These are phyloP conservation scores for Coregonus sp. DNA, from an alignment of 2,797 vertebrate genomes.

Conservation along the genomic window DNA sequence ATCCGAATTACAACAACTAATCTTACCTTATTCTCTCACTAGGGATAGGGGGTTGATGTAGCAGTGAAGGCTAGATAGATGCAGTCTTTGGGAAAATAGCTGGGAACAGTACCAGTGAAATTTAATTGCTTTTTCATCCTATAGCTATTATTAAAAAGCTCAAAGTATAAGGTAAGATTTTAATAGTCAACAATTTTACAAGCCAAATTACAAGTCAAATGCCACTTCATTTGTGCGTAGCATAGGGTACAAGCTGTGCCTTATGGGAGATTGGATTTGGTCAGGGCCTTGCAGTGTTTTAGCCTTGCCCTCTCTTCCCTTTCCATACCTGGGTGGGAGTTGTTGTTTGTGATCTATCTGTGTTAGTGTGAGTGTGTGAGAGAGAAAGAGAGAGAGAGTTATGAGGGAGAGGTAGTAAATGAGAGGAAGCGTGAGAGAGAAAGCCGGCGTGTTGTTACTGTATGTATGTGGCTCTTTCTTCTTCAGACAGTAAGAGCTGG, in stretches of 20 bases:
- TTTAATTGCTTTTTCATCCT: neutral
- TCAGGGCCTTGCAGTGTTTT: conserved; percentile 37
- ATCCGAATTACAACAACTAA: no score
- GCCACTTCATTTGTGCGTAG: conserved; percentile 20
- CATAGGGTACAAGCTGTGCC: conserved; percentile 22
- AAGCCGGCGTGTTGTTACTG: conserved; percentile 22
- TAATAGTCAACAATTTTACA: neutral
- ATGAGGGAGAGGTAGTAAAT: neutral
- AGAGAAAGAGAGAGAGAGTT: conserved; percentile 9
- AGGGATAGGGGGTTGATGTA: neutral
- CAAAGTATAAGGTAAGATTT: neutral
- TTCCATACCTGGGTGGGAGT: neutral
- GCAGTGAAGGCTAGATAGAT: neutral
- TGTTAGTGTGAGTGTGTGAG: conserved; percentile 7
- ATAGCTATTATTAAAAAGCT: neutral
- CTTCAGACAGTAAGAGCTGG: conserved; percentile 43
- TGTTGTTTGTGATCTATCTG: neutral
- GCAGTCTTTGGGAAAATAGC: conserved; percentile 10
- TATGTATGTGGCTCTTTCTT: conserved; percentile 37
- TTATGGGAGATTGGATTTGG: conserved; percentile 21
- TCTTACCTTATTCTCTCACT: no score
- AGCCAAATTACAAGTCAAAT: neutral
- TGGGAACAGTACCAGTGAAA: conserved; percentile 8
- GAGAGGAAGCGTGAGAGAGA: conserved; percentile 17
- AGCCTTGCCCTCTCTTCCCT: conserved; percentile 19